Conservation (phyloP, 2,113 vertebrate genomes). For the Synodontis membranacea region DNA sequence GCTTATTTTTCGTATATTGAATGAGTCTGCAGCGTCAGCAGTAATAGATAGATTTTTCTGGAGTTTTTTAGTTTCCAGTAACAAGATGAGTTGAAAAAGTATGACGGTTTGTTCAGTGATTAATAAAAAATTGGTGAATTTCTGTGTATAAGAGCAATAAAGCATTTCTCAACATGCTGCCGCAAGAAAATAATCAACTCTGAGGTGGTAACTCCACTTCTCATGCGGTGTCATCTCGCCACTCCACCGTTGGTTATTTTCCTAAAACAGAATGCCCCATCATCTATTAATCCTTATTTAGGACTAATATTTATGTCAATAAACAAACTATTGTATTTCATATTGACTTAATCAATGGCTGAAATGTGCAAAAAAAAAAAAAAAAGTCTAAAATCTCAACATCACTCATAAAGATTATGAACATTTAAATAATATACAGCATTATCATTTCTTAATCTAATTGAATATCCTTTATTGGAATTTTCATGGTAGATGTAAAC, state of each 20-base stretch:
- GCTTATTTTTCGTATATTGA: no score
- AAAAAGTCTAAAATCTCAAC: no score
- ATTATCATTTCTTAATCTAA: background rate
- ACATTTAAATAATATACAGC: background rate
- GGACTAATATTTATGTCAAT: background rate
- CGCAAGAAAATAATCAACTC: no score
- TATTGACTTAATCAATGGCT: background rate
- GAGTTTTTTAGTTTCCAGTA: no score
- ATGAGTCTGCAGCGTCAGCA: no score
- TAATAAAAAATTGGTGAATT: background rate
- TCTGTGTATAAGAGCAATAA: background rate
- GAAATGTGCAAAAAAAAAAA: background rate
- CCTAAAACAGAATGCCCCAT: no score
- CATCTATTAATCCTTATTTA: background rate
- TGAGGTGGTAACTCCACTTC: no score
- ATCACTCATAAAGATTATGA: background rate
- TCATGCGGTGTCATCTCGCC: no score
- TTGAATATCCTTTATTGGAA: background rate
- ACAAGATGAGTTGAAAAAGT: background rate
- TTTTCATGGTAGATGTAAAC: conserved; percentile 68
- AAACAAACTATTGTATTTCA: background rate
- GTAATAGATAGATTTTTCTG: no score
- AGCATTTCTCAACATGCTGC: no score
- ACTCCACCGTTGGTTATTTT: no score
- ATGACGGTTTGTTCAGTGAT: background rate